Conservation (phyloP, 2,888 invertebrate genomes). For the Pyrgus malvae region DNA sequence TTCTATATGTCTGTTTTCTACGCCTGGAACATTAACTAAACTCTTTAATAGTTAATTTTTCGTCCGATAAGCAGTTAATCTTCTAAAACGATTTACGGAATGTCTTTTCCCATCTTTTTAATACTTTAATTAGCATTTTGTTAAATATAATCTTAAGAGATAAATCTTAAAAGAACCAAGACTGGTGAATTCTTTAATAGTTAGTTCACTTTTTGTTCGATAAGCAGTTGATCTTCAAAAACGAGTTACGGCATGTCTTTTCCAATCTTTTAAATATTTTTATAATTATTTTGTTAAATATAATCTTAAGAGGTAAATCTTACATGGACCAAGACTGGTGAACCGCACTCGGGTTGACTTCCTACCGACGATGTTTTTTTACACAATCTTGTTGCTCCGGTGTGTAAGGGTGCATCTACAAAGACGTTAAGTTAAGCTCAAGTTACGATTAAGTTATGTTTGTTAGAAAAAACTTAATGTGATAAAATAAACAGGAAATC, state of each 20-base stretch:
- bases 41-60: too few relatives aligned
- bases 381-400: constrained; percentile 79
- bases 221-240: too few relatives aligned
- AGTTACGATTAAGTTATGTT: constrained; percentile 21
- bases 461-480: background rate
- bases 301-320: background rate
- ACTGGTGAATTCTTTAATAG: too few relatives aligned
- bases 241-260: too few relatives aligned
- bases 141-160: background rate
- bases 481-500: background rate
- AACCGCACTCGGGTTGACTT: constrained; percentile 67
- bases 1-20: too few relatives aligned
- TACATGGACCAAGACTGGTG: constrained; percentile 58
- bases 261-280: too few relatives aligned
- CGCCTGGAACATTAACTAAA: too few relatives aligned
- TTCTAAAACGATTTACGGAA: too few relatives aligned
- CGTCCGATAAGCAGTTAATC: too few relatives aligned
- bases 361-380: constrained; percentile 82
- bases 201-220: too few relatives aligned
- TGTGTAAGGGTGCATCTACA: constrained; percentile 64
- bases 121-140: too few relatives aligned
- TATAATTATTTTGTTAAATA: background rate
- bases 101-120: too few relatives aligned
- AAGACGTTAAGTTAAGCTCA: constrained; percentile 28
- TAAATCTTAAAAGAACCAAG: constrained; percentile 52